Evolutionary conservation across 2,113 vertebrate genomes (phyloP).

Genomic region (Isurus oxyrinchus): DNA sequence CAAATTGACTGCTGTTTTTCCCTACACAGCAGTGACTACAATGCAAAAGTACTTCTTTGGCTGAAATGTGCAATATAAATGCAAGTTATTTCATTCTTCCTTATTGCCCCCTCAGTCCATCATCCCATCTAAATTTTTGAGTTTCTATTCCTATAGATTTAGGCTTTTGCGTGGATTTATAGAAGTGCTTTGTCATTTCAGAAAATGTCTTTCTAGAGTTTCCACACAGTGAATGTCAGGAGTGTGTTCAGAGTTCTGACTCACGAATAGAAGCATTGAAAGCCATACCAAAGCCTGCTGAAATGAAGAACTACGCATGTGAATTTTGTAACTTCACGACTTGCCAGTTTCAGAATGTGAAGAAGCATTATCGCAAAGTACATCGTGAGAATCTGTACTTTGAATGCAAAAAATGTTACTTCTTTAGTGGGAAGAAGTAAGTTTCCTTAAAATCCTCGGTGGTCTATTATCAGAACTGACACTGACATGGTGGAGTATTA

Average conservation of each 20-base stretch:
- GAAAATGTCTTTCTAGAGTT: conserved; percentile 13
- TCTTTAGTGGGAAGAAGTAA: conserved; percentile 28
- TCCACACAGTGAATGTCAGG: neutral
- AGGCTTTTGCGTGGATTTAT: neutral
- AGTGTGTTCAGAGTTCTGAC: neutral
- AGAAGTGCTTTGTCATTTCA: conserved; percentile 5
- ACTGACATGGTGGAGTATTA: neutral
- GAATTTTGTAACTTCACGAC: conserved; percentile 27
- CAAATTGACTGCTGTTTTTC: neutral
- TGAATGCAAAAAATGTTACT: conserved; percentile 4
- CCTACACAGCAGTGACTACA: neutral
- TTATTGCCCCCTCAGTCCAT: neutral
- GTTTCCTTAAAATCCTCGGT: neutral
- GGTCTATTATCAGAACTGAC: neutral
- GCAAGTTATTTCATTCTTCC: neutral
- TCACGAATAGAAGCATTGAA: neutral
- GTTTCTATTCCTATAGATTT: neutral
- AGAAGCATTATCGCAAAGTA: conserved; percentile 25
- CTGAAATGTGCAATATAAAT: neutral
- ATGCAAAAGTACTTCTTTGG: neutral
- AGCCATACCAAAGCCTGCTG: neutral
- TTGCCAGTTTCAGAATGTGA: conserved; percentile 4
- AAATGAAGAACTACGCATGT: neutral
- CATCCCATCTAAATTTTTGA: neutral
- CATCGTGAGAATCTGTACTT: conserved; percentile 20